Evolutionary conservation across 2,113 vertebrate species (phyloP).

Genomic region (Numenius arquata): DNA sequence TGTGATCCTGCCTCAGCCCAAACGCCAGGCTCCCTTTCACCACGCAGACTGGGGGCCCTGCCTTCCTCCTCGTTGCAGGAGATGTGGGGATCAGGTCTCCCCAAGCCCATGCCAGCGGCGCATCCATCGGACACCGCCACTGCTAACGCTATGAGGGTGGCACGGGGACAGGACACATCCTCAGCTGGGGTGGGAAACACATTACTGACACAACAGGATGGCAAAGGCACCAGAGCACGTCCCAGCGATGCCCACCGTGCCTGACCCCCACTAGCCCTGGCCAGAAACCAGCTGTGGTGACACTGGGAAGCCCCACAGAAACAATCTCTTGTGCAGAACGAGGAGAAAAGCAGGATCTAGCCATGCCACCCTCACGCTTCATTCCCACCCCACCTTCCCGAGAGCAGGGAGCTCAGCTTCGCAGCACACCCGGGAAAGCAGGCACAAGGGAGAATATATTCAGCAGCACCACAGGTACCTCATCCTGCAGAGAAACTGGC

Average conservation of each 20-base stretch:
- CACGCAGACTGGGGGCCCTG: not conserved
- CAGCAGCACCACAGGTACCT: not conserved
- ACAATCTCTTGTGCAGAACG: not conserved
- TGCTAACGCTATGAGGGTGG: not conserved
- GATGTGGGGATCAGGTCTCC: too few species aligned
- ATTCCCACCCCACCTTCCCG: not conserved
- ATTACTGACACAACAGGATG: accelerated
- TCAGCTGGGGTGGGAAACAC: accelerated
- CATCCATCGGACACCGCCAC: not conserved
- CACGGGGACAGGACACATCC: not conserved
- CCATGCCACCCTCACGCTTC: not conserved
- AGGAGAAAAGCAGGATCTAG: not conserved
- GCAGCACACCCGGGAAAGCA: not conserved
- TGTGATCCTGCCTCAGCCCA: not conserved
- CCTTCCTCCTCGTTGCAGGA: not conserved
- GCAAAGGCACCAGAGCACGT: accelerated
- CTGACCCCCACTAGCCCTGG: not conserved
- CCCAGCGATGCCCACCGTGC: not conserved
- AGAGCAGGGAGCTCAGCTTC: not conserved
- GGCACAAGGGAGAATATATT: not conserved
- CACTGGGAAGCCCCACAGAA: not conserved
- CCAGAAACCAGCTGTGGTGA: not conserved
- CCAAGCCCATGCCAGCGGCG: not conserved
- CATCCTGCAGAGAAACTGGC: not conserved
- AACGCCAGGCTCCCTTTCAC: accelerated